Base-by-base conservation (phyloP, 2,113 vertebrate species). In the Petaurus breviceps region DNA sequence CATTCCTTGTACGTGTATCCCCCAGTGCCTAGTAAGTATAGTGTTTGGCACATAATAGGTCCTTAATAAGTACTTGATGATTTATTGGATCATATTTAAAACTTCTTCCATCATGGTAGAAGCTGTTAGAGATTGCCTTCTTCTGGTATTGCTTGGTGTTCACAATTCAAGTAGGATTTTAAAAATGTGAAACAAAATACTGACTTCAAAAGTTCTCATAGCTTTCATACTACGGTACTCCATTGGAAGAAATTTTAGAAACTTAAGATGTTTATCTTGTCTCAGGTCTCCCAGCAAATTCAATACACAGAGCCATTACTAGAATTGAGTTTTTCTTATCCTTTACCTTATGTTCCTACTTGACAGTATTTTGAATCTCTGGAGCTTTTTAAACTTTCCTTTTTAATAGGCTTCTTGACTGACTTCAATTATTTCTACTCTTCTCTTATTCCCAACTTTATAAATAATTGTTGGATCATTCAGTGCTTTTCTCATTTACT, bases 361-460 rank as follows among this genome's bases (percentile, higher is more conserved):
- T 9, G 24, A 47, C 0, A 68, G 31, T 28, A 37, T 96, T 96
- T 96, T 95, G 94, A 95, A 46, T 90, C n/a, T n/a, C 52, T 92
- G 51, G 92, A 19, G 1, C 92, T 95, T 96, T n/a, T n/a, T 94
- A 37, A 94, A 8, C 90, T 94, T 90, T 8, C 95, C 3, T 97
- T 92, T 92, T 89, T 68, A 68, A 90, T 89, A 51, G 53, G 31
- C 19, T 95, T 93, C 10, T n/a, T 6, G 89, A 8, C 68, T 84
- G n/a, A 84, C 68, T 84, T 84, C 19, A 84, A 6, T 95, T 90
- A 47, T 92, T 93, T 47, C 2, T 55, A 37, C 4, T 24, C 89
- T 96, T 97, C 92, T 96, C 51, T 94, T 92, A 91, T 90, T 97
- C n/a, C 23, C 61, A 16, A 3, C n/a, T 92, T 96, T 89, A 55